Evolutionary conservation across 1,140 invertebrate species (phyloP), one percentile per base, ranked within the genome.

Genomic region (Drosophila albomicans): DNA sequence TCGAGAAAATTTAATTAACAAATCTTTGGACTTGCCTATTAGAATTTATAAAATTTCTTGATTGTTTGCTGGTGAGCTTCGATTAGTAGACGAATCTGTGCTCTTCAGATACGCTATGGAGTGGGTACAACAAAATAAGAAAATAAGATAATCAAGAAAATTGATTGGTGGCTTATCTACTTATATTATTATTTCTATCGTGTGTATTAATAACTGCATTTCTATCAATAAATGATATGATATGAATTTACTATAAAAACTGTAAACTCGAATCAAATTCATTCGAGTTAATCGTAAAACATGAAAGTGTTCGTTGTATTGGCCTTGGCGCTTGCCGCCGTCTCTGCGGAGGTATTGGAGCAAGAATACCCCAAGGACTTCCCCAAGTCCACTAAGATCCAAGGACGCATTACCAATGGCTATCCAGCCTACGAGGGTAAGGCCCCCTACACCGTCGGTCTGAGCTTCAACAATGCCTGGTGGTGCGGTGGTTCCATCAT

Each of bases 401-500:
- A 86, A 25, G 88, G 88, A 8, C 81, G 88, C 48, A 91, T 91
- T 38, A 91, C 89, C 67, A 91, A 63, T 16, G 68, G 59, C 20
- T 78, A 79, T 59, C 62, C 64, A 65, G 85, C 82, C 4, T 7
- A 41, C 11, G 82, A 90, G 6, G 93, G 93, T 0, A 93, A 94
- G 82, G 93, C 93, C 32, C 94, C 94, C 11, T 93, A 93, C 70
- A 93, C 94, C 70, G 93, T 92, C 5, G 91, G 92, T 1, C 80
- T 94, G 1, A 71, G 75, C 3, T 85, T 93, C 77, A 84, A 67
- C 35, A 67, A 67, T 20, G 78, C 78, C n/a, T 81, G 10, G 68
- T 71, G 41, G 82, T 92, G 82, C 62, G 81, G 78, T 92, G 93
- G 85, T 94, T 94, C 94, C 16, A 80, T 95, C 52, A 93, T 95